phyloP scores from a whole-genome alignment of 2,797 vertebrate genomes.

The Nannoperca obscura region DNA sequence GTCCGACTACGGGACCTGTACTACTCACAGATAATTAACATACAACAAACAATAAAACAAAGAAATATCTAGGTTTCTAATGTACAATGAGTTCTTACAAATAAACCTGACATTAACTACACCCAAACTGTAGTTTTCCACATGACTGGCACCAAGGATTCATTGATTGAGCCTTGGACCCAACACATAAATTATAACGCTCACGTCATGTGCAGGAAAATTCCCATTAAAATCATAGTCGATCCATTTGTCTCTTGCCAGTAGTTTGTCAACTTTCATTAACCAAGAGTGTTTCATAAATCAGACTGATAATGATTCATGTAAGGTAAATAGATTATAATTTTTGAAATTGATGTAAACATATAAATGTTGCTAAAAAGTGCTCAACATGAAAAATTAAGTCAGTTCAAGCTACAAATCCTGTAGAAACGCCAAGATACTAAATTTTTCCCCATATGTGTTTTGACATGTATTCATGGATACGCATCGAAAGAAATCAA shows the following conservation, averaged over 20 bases:
- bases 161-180: neutral
- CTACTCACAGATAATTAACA: conserved; percentile 15
- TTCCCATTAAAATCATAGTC: conserved; percentile 18
- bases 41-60: conserved; percentile 9
- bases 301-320: conserved; percentile 23
- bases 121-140: conserved; percentile 15
- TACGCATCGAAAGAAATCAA: neutral
- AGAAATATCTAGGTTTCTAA: neutral
- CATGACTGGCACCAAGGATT: conserved; percentile 2
- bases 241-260: conserved; percentile 14
- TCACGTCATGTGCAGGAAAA: conserved; percentile 4
- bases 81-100: neutral
- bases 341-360: conserved; percentile 25
- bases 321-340: conserved; percentile 7
- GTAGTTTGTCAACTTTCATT: conserved; percentile 36
- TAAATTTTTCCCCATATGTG: conserved; percentile 44
- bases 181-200: conserved; percentile 15
- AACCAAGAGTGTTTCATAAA: conserved; percentile 21
- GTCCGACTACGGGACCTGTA: conserved; percentile 32
- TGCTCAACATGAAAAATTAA: neutral
- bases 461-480: conserved; percentile 46
- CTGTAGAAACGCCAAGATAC: conserved; percentile 24
- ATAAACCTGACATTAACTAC: neutral
- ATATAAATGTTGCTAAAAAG: conserved; percentile 12
- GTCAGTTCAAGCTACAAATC: conserved; percentile 27